Conservation (phyloP, 92 coral and sea anemone genomes). For the Phenganax subtilis region DNA sequence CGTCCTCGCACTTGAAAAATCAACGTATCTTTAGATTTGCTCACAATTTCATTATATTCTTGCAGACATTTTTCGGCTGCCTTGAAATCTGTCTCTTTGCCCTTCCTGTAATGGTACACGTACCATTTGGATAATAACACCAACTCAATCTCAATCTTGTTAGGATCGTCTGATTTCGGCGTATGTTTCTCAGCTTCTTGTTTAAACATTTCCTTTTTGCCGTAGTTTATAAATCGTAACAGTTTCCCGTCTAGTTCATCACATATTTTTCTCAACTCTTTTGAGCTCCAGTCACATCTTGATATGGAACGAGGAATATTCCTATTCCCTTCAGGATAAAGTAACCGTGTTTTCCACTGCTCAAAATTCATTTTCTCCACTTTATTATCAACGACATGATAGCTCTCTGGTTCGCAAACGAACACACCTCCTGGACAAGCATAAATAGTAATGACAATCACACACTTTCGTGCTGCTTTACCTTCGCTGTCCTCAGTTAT, state of each 20-base stretch:
- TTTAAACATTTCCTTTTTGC: constrained; percentile 24
- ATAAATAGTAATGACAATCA: constrained; percentile 25
- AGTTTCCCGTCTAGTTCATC: constrained; percentile 41
- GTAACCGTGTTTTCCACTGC: constrained; percentile 32
- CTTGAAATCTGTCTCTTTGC: constrained; percentile 17
- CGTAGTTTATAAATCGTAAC: constrained; percentile 29
- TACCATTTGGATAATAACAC: constrained; percentile 34
- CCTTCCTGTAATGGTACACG: constrained; percentile 39
- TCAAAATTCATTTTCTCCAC: constrained; percentile 28
- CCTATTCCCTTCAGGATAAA: constrained; percentile 17
- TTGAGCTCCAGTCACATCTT: constrained; percentile 35
- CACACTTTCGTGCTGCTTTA: neutral
- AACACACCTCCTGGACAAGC: constrained; percentile 44
- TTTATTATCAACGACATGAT: constrained; percentile 36
- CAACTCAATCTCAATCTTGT: constrained; percentile 17
- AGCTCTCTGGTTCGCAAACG: constrained; percentile 26
- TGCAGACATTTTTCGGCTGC: neutral
- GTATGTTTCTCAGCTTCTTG: neutral
- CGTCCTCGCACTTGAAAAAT: constrained; percentile 37
- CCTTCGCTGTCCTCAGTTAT: constrained; percentile 1
- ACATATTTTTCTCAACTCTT: constrained; percentile 28
- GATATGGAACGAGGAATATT: neutral
- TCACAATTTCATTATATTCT: constrained; percentile 1
- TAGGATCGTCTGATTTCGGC: neutral
- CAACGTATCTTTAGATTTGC: constrained; percentile 21